These are phyloP conservation scores for Ypsolopha sequella DNA, from an alignment of 2,888 invertebrate species.

Conservation along the genomic window DNA sequence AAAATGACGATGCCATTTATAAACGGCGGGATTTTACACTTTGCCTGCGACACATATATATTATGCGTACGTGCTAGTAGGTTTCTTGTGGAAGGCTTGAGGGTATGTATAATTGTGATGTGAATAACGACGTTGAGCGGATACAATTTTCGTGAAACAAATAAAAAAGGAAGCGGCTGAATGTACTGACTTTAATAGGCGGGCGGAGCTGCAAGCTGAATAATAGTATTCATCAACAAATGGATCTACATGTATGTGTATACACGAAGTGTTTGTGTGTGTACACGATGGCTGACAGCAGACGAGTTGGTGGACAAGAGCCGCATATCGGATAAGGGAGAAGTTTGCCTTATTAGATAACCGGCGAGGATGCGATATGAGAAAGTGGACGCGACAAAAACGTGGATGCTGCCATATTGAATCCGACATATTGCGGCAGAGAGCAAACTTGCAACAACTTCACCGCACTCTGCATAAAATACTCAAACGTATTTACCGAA, in stretches of 20 bases:
- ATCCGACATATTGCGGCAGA: constrained; percentile 38
- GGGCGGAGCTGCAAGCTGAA: background rate
- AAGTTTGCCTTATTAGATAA: constrained; percentile 63
- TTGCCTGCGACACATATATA: too few relatives aligned
- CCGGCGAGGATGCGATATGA: constrained; percentile 47
- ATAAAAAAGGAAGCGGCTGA: background rate
- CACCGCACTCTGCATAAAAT: constrained; percentile 41
- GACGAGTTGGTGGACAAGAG: constrained; percentile 44
- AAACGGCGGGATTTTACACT: too few relatives aligned
- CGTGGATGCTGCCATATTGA: constrained; percentile 56
- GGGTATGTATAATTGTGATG: too few relatives aligned
- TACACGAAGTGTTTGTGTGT: too few relatives aligned
- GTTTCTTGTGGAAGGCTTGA: too few relatives aligned
- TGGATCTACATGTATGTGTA: background rate
- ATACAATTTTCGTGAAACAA: too few relatives aligned
- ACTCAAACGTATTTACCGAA: constrained; percentile 28
- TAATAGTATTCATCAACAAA: too few relatives aligned
- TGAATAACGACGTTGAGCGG: too few relatives aligned
- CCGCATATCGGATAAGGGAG: constrained; percentile 60
- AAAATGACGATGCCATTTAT: too few relatives aligned
- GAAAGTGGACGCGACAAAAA: constrained; percentile 60
- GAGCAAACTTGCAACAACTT: constrained; percentile 60
- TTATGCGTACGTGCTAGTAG: too few relatives aligned
- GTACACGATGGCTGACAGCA: constrained; percentile 27
- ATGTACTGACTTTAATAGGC: background rate